Percentiles rank a stretch among this genome's conserved stretches.
These are phyloP conservation scores for Scylla paramamosain DNA, from an alignment of 1,140 invertebrate species.

Conservation along the genomic window DNA sequence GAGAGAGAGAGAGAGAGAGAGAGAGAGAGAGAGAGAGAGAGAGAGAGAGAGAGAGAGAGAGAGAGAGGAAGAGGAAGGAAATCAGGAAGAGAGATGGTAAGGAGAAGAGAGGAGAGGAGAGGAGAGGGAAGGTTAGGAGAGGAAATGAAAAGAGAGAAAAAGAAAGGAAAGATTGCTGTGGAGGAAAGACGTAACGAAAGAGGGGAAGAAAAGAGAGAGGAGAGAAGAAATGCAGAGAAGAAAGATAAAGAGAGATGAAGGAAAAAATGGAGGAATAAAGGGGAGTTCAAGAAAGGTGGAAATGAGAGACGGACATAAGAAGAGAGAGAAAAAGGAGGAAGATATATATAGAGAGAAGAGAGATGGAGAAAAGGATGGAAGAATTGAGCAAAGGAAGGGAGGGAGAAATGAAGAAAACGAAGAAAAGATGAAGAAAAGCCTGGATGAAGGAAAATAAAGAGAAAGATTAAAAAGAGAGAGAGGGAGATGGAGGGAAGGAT, in stretches of 20 bases:
- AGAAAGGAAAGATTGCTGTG: background rate
- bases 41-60: conserved; percentile 49
- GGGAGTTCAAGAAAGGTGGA: no score
- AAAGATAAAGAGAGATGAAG: background rate
- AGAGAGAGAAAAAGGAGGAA: background rate
- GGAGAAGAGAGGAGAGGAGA: no score
- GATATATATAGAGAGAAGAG: background rate
- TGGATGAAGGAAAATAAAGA: conserved; percentile 26
- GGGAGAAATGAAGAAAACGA: background rate
- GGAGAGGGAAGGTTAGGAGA: background rate
- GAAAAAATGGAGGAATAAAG: background rate
- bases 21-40: conserved; percentile 46
- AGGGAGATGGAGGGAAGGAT: background rate
- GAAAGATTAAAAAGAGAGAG: conserved; percentile 39
- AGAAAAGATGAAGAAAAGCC: background rate
- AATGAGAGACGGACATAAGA: background rate
- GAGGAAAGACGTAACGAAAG: background rate
- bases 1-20: conserved; percentile 44
- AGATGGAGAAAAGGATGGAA: background rate
- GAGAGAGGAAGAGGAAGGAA: background rate
- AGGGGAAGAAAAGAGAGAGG: background rate
- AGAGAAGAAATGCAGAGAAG: background rate
- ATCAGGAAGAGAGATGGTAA: background rate
- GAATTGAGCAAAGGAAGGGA: background rate
- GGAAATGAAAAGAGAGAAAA: background rate